Conservation (phyloP, 2,113 vertebrate genomes). For the Lanius collurio region DNA sequence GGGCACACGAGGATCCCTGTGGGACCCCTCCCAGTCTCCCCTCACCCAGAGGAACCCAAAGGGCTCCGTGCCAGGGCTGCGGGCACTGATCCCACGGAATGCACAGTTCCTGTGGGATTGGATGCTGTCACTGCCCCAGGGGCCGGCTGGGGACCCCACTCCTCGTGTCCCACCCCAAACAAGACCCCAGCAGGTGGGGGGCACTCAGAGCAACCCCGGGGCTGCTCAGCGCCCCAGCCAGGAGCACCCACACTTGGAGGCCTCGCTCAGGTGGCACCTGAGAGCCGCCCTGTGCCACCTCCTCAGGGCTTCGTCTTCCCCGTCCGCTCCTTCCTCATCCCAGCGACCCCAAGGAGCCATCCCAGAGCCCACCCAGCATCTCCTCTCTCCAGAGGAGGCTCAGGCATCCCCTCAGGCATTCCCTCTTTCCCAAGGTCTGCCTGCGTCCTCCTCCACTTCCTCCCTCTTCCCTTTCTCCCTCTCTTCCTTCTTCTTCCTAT, state of each 20-base stretch:
- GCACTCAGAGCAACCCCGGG: fast-evolving
- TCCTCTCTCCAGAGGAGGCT: background rate
- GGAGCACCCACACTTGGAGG: fast-evolving
- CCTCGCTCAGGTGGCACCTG: background rate
- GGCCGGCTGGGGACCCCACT: fast-evolving
- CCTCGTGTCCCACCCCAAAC: background rate
- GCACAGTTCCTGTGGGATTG: fast-evolving
- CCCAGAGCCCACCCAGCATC: background rate
- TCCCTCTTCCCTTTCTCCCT: background rate
- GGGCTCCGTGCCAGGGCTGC: fast-evolving
- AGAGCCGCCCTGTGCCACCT: background rate
- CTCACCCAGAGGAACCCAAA: background rate
- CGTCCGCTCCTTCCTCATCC: fast-evolving
- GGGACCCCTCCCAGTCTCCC: background rate
- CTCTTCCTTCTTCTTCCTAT: background rate
- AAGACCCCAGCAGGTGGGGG: fast-evolving
- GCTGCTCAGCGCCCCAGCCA: fast-evolving
- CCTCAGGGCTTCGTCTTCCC: fast-evolving
- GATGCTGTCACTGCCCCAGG: fast-evolving
- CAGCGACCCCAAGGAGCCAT: fast-evolving
- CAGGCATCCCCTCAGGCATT: background rate
- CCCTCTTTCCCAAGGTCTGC: background rate
- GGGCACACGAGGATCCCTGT: fast-evolving
- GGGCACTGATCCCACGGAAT: fast-evolving
- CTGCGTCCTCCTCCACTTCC: background rate